A percentile compares a stretch with the other conserved stretches of the same genome.
Conservation (phyloP, 2,113 vertebrate genomes). For the Haliaeetus leucogaster region DNA sequence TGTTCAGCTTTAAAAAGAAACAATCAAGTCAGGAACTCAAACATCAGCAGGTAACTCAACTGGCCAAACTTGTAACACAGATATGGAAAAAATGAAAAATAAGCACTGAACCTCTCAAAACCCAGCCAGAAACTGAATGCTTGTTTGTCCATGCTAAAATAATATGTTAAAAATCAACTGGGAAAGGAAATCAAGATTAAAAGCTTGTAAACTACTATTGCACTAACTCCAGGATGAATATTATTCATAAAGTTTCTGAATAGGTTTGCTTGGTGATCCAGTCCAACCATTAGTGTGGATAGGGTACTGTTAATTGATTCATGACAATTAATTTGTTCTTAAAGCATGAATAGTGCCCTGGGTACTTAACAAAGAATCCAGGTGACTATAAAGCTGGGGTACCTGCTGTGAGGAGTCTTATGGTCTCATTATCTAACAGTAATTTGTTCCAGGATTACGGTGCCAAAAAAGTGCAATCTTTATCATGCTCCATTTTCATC, state of each 20-base stretch:
- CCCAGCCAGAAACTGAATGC: background rate
- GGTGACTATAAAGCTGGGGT: background rate
- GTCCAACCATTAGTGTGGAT: background rate
- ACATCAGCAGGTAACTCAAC: background rate
- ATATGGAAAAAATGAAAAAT: background rate
- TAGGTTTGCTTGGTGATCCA: background rate
- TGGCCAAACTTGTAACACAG: background rate
- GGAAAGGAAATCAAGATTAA: background rate
- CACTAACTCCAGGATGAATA: background rate
- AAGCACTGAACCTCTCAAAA: background rate
- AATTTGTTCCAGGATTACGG: background rate
- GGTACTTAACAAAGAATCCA: background rate
- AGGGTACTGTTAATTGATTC: background rate
- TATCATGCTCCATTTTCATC: background rate
- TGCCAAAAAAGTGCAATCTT: background rate
- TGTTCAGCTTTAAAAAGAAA: background rate
- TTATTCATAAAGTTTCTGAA: background rate
- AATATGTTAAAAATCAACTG: background rate
- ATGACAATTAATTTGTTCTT: slow-evolving; percentile 14
- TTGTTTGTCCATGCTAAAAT: background rate
- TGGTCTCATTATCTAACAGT: background rate
- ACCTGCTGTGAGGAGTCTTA: background rate
- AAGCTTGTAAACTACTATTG: background rate
- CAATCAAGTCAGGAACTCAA: background rate
- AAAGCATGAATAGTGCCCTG: background rate